Percentiles rank a stretch among this genome's conserved stretches.
phyloP scores from a whole-genome alignment of 2,113 vertebrate genomes.

The Nymphicus hollandicus region DNA sequence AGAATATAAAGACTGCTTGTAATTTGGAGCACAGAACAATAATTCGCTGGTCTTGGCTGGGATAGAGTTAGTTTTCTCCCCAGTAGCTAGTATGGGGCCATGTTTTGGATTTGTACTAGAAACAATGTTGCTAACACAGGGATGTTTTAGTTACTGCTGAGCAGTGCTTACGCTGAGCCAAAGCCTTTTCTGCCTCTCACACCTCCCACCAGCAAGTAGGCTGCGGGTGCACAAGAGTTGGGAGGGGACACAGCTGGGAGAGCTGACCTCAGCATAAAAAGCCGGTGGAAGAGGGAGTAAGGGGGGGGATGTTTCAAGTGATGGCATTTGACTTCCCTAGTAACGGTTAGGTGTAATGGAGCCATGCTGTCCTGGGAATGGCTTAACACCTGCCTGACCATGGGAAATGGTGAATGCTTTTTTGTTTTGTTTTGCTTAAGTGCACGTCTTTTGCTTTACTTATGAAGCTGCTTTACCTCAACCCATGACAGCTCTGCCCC shows the following conservation, averaged over 20 bases:
- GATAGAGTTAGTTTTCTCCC: background rate
- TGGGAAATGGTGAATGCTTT: background rate
- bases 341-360: background rate
- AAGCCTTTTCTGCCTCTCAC: background rate
- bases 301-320: background rate
- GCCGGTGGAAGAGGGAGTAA: background rate
- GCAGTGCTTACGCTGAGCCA: accelerated
- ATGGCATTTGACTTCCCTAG: background rate
- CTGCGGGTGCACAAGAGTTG: background rate
- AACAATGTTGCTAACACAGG: background rate
- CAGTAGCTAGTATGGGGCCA: background rate
- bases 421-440: background rate
- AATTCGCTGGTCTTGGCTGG: background rate
- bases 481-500: background rate
- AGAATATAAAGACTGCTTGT: background rate
- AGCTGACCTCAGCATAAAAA: background rate
- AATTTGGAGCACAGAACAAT: background rate
- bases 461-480: background rate
- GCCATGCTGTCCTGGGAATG: background rate
- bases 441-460: background rate
- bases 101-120: background rate
- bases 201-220: too few species aligned
- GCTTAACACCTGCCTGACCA: background rate
- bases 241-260: background rate
- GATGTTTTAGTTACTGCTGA: background rate